A percentile compares a stretch with the other conserved stretches of the same genome.
Conservation (phyloP, 2,113 vertebrate genomes). For the Desmodus rotundus region DNA sequence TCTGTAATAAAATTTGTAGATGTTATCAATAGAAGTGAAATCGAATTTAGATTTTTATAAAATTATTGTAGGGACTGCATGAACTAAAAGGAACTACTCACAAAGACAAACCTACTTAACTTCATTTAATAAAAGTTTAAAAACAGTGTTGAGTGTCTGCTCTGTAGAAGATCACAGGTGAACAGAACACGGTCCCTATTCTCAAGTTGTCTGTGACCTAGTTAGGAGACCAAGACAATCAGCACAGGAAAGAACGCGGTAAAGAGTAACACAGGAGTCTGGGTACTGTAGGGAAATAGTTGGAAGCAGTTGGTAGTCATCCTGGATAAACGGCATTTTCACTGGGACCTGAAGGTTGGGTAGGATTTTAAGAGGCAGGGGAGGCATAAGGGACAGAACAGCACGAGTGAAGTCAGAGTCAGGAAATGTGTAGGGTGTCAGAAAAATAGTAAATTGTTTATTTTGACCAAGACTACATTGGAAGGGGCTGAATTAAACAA, state of each 20-base stretch:
- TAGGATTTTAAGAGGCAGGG: background rate
- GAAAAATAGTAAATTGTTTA: background rate
- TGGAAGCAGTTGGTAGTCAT: background rate
- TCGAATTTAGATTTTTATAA: background rate
- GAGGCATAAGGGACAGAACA: background rate
- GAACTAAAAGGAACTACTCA: background rate
- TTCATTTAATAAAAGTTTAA: background rate
- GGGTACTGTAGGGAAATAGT: background rate
- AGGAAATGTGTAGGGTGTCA: background rate
- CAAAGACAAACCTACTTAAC: background rate
- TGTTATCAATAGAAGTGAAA: background rate
- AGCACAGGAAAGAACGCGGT: background rate
- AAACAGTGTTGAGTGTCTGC: background rate
- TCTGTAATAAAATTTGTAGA: background rate
- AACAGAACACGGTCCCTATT: background rate
- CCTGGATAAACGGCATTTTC: background rate
- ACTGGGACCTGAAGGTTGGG: background rate
- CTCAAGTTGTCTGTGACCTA: background rate
- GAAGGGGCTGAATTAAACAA: background rate
- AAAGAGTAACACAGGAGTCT: background rate
- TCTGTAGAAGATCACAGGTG: background rate
- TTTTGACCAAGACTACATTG: background rate
- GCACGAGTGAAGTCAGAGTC: background rate
- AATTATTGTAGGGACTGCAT: background rate
- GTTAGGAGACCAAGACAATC: background rate